Conservation (phyloP, 2,113 vertebrate species). For the Otocyon megalotis region DNA sequence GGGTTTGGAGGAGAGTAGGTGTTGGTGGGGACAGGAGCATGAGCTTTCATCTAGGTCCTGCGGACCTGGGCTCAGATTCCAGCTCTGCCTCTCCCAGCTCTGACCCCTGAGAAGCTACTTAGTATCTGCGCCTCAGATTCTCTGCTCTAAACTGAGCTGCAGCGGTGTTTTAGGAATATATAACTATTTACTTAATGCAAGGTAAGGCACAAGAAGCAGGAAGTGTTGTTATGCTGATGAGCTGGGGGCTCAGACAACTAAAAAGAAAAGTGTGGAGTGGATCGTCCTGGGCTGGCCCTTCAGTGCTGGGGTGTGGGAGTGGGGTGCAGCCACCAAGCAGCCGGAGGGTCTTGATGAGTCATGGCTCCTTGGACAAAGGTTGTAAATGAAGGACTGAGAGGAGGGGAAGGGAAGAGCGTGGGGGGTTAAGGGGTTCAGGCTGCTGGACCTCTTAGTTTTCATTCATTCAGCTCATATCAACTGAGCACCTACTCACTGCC, state of each 20-base stretch:
- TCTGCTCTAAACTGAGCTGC: background rate
- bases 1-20: constrained; percentile 25
- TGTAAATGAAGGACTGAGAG: background rate
- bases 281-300: background rate
- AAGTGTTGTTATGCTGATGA: background rate
- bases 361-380: background rate
- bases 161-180: background rate
- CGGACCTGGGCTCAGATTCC: constrained; percentile 25
- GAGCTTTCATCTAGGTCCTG: background rate
- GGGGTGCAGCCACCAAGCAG: background rate
- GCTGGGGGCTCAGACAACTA: background rate
- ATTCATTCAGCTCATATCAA: background rate
- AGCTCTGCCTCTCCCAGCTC: constrained; percentile 7
- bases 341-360: background rate
- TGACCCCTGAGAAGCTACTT: background rate
- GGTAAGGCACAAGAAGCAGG: background rate
- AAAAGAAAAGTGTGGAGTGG: background rate
- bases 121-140: background rate
- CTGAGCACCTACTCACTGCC: background rate
- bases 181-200: background rate
- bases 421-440: too few relatives aligned
- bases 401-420: background rate
- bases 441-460: background rate
- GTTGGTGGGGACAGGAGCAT: background rate
- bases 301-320: background rate